These are phyloP conservation scores for Drosophila kurseongensis DNA, from an alignment of 1,140 invertebrate genomes.

Conservation along the genomic window DNA sequence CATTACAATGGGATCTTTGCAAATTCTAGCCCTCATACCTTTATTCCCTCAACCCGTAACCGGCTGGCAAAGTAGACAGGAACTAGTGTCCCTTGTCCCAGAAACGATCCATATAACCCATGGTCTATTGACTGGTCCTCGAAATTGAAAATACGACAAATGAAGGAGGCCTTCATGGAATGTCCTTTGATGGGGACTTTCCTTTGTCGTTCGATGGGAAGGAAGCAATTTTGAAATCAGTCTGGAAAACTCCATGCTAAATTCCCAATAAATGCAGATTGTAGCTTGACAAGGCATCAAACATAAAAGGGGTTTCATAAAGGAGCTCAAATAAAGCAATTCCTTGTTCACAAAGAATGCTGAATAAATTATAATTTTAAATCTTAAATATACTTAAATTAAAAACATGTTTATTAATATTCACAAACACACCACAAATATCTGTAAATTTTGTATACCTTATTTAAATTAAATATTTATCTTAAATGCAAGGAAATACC, in stretches of 20 bases:
- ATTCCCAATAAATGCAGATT: slow-evolving; percentile 1
- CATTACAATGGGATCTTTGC: slow-evolving; percentile 36
- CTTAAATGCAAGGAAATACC: too few species aligned
- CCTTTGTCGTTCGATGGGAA: slow-evolving; percentile 6
- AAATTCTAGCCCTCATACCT: neutral
- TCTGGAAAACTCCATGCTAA: neutral
- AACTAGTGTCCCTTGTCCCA: neutral
- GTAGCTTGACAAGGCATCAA: neutral
- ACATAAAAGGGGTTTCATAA: neutral
- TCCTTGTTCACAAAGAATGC: neutral
- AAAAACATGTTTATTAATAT: too few species aligned
- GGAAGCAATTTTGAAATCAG: slow-evolving; percentile 3
- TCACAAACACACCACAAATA: too few species aligned
- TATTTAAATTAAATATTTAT: too few species aligned
- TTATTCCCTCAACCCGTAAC: neutral
- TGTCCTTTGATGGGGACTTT: slow-evolving; percentile 15
- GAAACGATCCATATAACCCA: slow-evolving; percentile 4
- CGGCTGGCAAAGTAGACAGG: neutral
- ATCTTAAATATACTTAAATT: too few species aligned
- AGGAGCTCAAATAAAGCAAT: neutral
- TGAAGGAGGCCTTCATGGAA: slow-evolving; percentile 1
- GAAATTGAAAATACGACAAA: slow-evolving; percentile 26
- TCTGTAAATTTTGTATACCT: too few species aligned
- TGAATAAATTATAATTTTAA: too few species aligned
- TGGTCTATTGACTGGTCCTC: neutral